phyloP scores from a whole-genome alignment of 2,113 vertebrate genomes.

The Petrocephalus zakoni region DNA sequence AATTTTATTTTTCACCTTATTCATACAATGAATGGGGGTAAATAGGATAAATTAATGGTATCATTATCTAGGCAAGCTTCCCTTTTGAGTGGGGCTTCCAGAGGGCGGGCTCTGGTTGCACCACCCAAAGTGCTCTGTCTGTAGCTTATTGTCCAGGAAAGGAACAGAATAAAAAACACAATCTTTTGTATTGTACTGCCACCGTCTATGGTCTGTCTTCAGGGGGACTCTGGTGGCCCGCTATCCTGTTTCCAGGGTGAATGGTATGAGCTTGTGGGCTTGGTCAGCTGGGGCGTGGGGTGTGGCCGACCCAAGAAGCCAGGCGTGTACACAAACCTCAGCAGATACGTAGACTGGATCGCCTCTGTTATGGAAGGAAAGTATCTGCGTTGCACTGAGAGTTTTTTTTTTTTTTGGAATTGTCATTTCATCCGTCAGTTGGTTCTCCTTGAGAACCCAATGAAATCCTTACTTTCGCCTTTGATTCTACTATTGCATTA shows the following conservation, averaged over 20 bases:
- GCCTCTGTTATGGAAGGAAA: constrained; percentile 33
- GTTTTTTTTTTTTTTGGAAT: not conserved
- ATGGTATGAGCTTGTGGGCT: constrained; percentile 53
- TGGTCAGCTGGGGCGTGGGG: constrained; percentile 76
- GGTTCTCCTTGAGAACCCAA: not conserved
- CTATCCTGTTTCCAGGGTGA: constrained; percentile 51
- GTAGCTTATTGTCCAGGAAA: constrained; percentile 15
- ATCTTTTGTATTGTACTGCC: not conserved
- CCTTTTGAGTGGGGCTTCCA: not conserved
- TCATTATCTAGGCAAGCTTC: not conserved
- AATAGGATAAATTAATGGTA: too few species aligned
- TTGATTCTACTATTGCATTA: not conserved
- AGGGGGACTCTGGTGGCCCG: constrained; percentile 83
- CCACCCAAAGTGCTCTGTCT: not conserved
- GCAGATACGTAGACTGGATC: constrained; percentile 63
- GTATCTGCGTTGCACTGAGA: not conserved
- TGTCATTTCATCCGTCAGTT: not conserved
- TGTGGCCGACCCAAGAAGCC: constrained; percentile 66
- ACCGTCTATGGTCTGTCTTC: not conserved
- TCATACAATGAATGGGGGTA: not conserved
- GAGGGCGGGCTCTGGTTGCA: not conserved
- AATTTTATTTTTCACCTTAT: not conserved
- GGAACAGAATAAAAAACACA: not conserved
- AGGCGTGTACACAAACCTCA: constrained; percentile 67
- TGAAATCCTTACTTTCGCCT: not conserved